Evolutionary conservation across 2,113 vertebrate species (phyloP).

Genomic region (Sylvietta virens): DNA sequence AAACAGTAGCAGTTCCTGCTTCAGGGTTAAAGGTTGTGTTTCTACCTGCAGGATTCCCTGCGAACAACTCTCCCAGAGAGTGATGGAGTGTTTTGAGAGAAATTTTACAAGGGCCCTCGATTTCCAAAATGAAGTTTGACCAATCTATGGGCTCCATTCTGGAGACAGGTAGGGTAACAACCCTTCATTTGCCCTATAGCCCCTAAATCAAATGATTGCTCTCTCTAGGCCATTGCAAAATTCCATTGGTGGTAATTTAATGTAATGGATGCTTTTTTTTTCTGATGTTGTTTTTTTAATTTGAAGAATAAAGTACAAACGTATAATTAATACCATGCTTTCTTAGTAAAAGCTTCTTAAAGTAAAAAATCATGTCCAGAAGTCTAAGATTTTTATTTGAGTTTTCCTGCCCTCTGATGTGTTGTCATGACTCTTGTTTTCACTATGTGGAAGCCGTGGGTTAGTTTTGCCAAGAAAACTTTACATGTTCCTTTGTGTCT

Average conservation of each 20-base stretch:
- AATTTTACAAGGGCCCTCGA: not conserved
- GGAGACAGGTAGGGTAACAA: not conserved
- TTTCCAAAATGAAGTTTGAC: not conserved
- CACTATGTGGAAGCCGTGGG: not conserved
- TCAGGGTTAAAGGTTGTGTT: not conserved
- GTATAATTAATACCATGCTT: not conserved
- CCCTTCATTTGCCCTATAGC: not conserved
- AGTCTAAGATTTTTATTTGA: not conserved
- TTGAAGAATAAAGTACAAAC: not conserved
- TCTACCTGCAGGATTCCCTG: not conserved
- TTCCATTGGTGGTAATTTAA: not conserved
- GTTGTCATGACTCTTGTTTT: not conserved
- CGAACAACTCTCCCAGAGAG: not conserved
- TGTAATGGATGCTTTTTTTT: not conserved
- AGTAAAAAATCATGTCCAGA: not conserved
- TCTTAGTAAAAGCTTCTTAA: not conserved
- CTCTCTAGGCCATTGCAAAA: not conserved
- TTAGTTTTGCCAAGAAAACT: constrained; percentile 1
- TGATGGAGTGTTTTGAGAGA: not conserved
- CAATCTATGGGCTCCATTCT: not conserved
- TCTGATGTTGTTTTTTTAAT: not conserved
- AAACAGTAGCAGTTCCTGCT: not conserved
- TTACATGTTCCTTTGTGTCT: not conserved
- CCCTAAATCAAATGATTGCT: not conserved
- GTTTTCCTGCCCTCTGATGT: not conserved